Conservation (phyloP, 2,888 invertebrate species). For the Bursaphelenchus okinawaensis region DNA sequence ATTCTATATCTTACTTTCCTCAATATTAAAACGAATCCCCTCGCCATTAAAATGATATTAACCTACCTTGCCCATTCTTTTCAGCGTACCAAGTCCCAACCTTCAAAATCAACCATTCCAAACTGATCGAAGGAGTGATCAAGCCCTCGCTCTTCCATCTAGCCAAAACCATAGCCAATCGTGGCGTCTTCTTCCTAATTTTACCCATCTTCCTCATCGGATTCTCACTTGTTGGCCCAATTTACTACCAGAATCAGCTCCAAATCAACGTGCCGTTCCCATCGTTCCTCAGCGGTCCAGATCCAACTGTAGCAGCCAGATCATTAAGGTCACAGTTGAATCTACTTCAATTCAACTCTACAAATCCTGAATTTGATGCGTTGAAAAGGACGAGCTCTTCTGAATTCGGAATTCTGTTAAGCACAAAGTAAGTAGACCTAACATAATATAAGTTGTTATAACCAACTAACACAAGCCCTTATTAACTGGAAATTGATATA, state of each 20-base stretch:
- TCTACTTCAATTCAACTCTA: conserved; percentile 36
- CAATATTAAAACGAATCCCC: neutral
- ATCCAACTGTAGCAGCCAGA: neutral
- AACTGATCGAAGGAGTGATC: conserved; percentile 40
- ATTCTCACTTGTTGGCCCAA: neutral
- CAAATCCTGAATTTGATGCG: conserved; percentile 47
- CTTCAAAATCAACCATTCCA: conserved; percentile 31
- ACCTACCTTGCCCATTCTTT: neutral
- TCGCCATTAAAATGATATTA: neutral
- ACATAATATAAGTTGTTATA: too few species aligned
- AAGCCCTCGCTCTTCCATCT: conserved; percentile 44
- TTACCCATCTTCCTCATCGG: conserved; percentile 13
- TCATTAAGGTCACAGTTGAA: neutral
- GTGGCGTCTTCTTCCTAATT: conserved; percentile 22
- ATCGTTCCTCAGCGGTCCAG: conserved; percentile 9
- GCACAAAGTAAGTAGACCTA: conserved; percentile 26
- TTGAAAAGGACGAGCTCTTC: conserved; percentile 19
- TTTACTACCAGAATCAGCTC: conserved; percentile 17
- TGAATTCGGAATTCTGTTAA: conserved; percentile 29
- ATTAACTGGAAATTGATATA: too few species aligned
- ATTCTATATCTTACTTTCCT: neutral
- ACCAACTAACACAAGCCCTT: too few species aligned
- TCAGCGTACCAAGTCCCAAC: neutral
- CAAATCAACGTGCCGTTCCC: conserved; percentile 3
- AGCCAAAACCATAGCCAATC: conserved; percentile 46